These are phyloP conservation scores for Hypomecis punctinalis DNA, from an alignment of 2,888 invertebrate species.

Conservation along the genomic window DNA sequence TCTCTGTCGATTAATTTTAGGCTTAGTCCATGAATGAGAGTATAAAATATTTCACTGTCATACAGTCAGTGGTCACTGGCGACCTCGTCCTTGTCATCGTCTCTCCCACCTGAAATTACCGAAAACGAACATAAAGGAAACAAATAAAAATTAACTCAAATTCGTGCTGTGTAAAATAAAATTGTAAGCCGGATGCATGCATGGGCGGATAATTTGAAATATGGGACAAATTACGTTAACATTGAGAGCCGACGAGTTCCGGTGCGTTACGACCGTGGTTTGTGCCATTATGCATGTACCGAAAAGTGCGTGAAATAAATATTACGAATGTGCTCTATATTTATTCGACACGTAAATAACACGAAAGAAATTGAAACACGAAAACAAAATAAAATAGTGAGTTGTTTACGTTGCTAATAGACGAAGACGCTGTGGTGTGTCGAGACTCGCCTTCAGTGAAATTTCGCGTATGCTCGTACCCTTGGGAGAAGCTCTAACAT, in stretches of 20 bases:
- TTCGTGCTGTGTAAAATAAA: slow-evolving; percentile 31
- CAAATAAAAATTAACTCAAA: slow-evolving; percentile 54
- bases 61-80: slow-evolving; percentile 76
- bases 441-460: not conserved
- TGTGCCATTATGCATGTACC: slow-evolving; percentile 2
- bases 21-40: slow-evolving; percentile 49
- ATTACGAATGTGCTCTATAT: slow-evolving; percentile 5
- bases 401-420: not conserved
- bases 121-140: slow-evolving; percentile 75
- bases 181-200: slow-evolving; percentile 17
- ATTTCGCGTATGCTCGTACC: not conserved
- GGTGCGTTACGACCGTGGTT: slow-evolving; percentile 15
- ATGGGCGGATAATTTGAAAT: slow-evolving; percentile 10
- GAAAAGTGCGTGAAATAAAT: not conserved
- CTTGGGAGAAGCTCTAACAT: not conserved
- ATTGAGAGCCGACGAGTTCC: slow-evolving; percentile 9
- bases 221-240: slow-evolving; percentile 10
- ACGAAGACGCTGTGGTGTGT: not conserved
- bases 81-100: slow-evolving; percentile 79
- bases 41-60: slow-evolving; percentile 58
- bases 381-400: not conserved
- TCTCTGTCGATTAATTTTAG: slow-evolving; percentile 70
- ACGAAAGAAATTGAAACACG: not conserved
- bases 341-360: slow-evolving; percentile 1
- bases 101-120: slow-evolving; percentile 80